Conservation (phyloP, 2,888 invertebrate genomes). For the Stenchaetothrips biformis region DNA sequence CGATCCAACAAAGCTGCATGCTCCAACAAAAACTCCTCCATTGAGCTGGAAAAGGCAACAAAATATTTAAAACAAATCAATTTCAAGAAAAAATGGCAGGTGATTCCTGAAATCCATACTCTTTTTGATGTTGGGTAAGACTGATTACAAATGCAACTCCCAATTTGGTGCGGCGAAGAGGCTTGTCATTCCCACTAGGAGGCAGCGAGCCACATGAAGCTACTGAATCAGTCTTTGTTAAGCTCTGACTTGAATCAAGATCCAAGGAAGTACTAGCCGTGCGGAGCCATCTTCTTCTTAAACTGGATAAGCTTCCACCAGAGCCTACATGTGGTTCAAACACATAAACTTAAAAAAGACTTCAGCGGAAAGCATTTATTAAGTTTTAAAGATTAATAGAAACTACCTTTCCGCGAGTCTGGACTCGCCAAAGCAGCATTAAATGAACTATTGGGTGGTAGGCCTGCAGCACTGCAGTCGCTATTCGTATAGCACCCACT, state of each 20-base stretch:
- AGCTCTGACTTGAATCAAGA: slow-evolving; percentile 37
- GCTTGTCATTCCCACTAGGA: neutral
- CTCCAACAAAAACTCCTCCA: slow-evolving; percentile 71
- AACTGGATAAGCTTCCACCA: slow-evolving; percentile 51
- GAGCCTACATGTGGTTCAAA: slow-evolving; percentile 28
- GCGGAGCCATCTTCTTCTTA: slow-evolving; percentile 53
- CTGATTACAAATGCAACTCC: slow-evolving; percentile 55
- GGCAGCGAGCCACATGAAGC: neutral
- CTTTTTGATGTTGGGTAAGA: slow-evolving; percentile 44
- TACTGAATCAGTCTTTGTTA: neutral
- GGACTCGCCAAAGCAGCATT: slow-evolving; percentile 47
- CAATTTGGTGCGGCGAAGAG: slow-evolving; percentile 49
- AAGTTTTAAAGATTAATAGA: neutral
- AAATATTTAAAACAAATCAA: slow-evolving; percentile 7
- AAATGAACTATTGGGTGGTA: slow-evolving; percentile 26
- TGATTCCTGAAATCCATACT: slow-evolving; percentile 41
- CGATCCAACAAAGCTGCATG: slow-evolving; percentile 72
- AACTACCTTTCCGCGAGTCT: slow-evolving; percentile 32
- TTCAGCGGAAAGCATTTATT: neutral
- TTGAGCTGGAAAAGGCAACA: slow-evolving; percentile 49
- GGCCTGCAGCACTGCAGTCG: slow-evolving; percentile 35
- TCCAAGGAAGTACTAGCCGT: slow-evolving; percentile 54
- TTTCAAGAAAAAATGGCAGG: neutral
- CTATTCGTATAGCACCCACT: slow-evolving; percentile 40
- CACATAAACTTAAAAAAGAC: neutral